Base-by-base conservation (phyloP, 1,140 invertebrate species). In the Ceratina australensis region DNA sequence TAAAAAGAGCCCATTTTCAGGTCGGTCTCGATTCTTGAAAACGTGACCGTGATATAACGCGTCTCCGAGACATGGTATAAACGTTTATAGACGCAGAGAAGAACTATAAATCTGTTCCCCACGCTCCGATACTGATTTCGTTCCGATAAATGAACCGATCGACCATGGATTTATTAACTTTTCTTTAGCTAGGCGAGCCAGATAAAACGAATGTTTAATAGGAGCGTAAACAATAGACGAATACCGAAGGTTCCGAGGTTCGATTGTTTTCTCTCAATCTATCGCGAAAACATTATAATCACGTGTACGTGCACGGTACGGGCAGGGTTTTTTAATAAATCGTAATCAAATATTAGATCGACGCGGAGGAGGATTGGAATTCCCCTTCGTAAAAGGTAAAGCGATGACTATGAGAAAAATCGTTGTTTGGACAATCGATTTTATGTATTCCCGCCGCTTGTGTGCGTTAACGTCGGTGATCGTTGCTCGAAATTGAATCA, bases 311-410 rank as follows among this genome's bases (percentile, higher is more conserved):
- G 2, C n/a, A 1, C 33, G 8, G 33, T 42, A 15, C 0, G 12
- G 7, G 4, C 20, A 56, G 5, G n/a, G 13, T 10, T 60, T 69
- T 60, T 69, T 76, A 76, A 57, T 69, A 42, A 24, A 24, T n/a
- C 7, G 50, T 69, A 60, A 69, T 69, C 73, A 69, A 76, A 76
- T 76, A 60, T 76, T 76, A 59, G 47, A 28, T 4, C 15, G 18
- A 24, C 12, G 42, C 1, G 42, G 50, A 26, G 18, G 20, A 20
- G 24, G 13, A 60, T 69, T 59, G 20, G 20, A 15, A 49, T n/a
- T 49, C 49, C 68, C 3, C 10, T 13, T 42, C 33, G 24, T 8
- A 22, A 8, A 75, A 59, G 1, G 24, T 50, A n/a, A 69, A 22
- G 12, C 65, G n/a, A n/a, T 47, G 47, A 59, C 57, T 57, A 59